Percentiles rank a stretch among this genome's conserved stretches.
phyloP scores from a whole-genome alignment of 2,797 vertebrate genomes.

The Peromyscus melanophrys region DNA sequence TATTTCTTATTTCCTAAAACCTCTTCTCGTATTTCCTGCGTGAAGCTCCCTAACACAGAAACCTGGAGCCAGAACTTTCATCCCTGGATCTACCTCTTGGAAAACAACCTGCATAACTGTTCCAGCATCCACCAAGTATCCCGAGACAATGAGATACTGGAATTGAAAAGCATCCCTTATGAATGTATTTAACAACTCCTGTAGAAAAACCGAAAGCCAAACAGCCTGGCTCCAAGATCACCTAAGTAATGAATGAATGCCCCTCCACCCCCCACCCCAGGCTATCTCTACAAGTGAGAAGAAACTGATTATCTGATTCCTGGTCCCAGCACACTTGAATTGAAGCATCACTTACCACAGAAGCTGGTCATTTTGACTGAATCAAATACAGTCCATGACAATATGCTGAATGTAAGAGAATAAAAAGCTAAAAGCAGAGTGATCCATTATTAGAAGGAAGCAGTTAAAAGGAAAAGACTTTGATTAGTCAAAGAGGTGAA shows the following conservation, averaged over 20 bases:
- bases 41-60: background rate
- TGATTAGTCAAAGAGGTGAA: background rate
- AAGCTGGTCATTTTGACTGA: background rate
- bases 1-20: background rate
- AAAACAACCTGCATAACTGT: background rate
- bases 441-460: background rate
- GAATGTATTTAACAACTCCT: background rate
- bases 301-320: background rate
- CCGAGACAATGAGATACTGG: background rate
- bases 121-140: background rate
- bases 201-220: conserved; percentile 2
- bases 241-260: background rate
- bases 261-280: background rate
- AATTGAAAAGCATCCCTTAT: background rate
- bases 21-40: background rate
- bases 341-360: background rate
- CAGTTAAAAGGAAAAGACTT: background rate
- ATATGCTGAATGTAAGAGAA: background rate
- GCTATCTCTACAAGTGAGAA: background rate
- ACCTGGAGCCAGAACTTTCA: background rate
- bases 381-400: background rate
- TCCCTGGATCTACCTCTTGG: background rate
- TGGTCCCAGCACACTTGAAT: background rate
- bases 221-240: background rate
- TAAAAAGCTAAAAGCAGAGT: background rate